Base-by-base conservation (phyloP, 1,140 invertebrate species). In the Pseudobourletiella spinata region DNA sequence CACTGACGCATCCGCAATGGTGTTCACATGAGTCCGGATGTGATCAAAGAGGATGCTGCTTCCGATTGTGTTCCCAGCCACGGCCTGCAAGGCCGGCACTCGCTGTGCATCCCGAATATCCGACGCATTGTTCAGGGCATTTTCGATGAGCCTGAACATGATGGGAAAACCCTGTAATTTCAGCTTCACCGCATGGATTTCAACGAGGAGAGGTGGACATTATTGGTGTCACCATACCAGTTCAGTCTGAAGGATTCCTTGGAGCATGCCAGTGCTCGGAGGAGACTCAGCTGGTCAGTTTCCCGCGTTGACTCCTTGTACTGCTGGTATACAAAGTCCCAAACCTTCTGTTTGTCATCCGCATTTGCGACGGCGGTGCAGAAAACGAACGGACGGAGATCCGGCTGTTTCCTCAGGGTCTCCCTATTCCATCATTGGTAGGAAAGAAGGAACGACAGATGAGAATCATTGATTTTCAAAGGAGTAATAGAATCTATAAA, bases 321-420 rank as follows among this genome's bases (percentile, higher is more conserved):
- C 32, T 85, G 77, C 20, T 83, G 72, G 77, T 87, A 87, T 11
- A 89, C 78, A 76, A 87, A 91, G 48, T 89, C 76, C 14, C 8
- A 48, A 11, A 48, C 44, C 89, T 89, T 95, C 60, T 90, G 86
- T 0, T 79, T 74, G 59, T 82, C 79, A 11, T 77, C 78, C 26
- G 91, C 90, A 65, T 86, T 73, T 57, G 78, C 79, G 0, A 95
- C 76, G 0, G 84, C 86, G 28, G 82, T 84, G 75, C 90, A 95
- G 73, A 89, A 92, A 14, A 90, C 83, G 39, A 26, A 57, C 0
- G 62, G 56, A 26, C 54, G 62, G 14, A 67, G 39, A 46, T 67
- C 66, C 2, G 65, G 65, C 4, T 42, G 29, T 35, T 62, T 60
- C 50, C 63, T 65, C n/a, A n/a, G n/a, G n/a, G n/a, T n/a, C n/a